Base-by-base conservation (phyloP, 2,888 invertebrate species). In the Apamea epomidion region DNA sequence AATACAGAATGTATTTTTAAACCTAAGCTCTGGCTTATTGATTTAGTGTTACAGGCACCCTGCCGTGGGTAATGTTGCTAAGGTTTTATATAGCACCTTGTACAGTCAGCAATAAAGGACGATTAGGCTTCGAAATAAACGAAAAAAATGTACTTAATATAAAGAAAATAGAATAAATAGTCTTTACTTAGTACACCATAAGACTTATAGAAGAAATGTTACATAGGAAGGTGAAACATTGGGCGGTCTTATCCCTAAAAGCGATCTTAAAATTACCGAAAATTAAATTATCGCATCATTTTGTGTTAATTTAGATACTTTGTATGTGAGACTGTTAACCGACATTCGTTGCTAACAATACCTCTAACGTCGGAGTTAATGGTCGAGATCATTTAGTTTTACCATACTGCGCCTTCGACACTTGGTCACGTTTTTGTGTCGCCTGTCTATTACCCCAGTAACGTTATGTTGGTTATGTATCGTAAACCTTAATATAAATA, bases 341-440 rank as follows among this genome's bases (percentile, higher is more conserved):
- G 2, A 48, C 21, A 29, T 73, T 62, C 16, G 21, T 69, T 51
- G 58, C 48, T 29, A 14, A n/a, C 29, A 5, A 42, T 79, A 64
- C 5, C 51, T 58, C 32, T 29, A 48, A 70, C 58, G 37, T 68
- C 10, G 32, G 29, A 16, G 42, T 25, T 29, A 76, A 64, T 25
- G 54, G 25, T n/a, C 72, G 21, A 76, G 45, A 62, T 71, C 62
- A 62, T 76, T 71, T 37, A 76, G 60, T 76, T 60, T n/a, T 37
- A 68, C 29, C 7, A 29, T 45, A 32, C 21, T 48, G 54, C 37
- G 67, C 62, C 71, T 62, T 62, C 37, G 25, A 62, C 37, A 67
- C 37, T 25, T 72, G 12, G 68, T 82, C 82, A 82, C 82, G 76
- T 82, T 76, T 80, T 58, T 71, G 45, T 82, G 14, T 70, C 69